Evolutionary conservation across 2,113 vertebrate genomes (phyloP).

Genomic region (Anguilla japonica): DNA sequence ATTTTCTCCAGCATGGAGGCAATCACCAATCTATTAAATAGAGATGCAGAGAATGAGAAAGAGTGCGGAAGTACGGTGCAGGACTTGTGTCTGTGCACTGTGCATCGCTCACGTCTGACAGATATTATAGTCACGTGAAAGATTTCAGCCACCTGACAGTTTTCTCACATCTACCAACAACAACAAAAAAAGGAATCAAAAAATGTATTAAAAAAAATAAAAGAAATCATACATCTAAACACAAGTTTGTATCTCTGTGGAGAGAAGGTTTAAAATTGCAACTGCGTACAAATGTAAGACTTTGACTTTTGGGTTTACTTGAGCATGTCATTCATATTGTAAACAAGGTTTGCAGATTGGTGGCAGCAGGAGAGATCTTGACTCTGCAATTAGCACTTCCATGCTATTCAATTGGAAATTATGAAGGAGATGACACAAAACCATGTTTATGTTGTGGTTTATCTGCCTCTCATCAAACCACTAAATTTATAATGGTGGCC

Average conservation of each 20-base stretch:
- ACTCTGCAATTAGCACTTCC: conserved; percentile 37
- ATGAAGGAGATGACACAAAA: conserved; percentile 43
- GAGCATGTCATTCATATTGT: background rate
- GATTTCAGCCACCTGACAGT: background rate
- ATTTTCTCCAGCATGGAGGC: background rate
- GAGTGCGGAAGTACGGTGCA: background rate
- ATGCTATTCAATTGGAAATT: conserved; percentile 48
- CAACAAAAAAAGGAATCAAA: background rate
- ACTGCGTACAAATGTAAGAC: background rate
- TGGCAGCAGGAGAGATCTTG: conserved; percentile 21
- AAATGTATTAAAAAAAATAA: background rate
- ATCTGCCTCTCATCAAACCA: conserved; percentile 8
- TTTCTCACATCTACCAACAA: background rate
- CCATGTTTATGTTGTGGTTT: conserved; percentile 35
- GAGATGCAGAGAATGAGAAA: background rate
- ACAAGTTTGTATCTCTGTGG: background rate
- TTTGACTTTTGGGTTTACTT: background rate
- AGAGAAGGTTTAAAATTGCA: background rate
- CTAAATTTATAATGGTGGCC: background rate
- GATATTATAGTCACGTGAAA: background rate
- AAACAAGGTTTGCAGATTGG: conserved; percentile 32
- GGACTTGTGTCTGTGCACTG: background rate
- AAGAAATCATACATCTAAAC: background rate
- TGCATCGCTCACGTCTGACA: background rate
- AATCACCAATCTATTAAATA: background rate